Conservation (phyloP, 2,888 invertebrate genomes). For the Omphaloscelis lunosa region DNA sequence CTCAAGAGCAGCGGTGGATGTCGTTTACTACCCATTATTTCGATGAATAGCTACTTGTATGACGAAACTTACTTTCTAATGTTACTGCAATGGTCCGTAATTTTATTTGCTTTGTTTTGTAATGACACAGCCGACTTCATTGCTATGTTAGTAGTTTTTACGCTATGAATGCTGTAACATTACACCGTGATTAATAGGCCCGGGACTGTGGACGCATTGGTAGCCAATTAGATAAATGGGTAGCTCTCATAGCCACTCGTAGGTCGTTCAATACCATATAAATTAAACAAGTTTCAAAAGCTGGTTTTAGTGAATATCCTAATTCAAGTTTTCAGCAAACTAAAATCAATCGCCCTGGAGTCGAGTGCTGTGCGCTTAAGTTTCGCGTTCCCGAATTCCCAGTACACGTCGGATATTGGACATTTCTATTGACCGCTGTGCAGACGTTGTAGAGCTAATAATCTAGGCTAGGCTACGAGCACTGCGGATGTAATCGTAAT, state of each 20-base stretch:
- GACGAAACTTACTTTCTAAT: slow-evolving; percentile 87
- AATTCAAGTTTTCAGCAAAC: slow-evolving; percentile 56
- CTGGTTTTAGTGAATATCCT: slow-evolving; percentile 27
- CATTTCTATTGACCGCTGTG: slow-evolving; percentile 26
- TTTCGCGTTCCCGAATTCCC: slow-evolving; percentile 52
- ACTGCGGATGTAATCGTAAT: slow-evolving; percentile 45
- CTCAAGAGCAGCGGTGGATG: slow-evolving; percentile 72
- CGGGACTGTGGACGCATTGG: slow-evolving; percentile 22
- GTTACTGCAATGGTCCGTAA: slow-evolving; percentile 78
- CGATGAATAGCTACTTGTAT: slow-evolving; percentile 82
- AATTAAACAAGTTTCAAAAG: slow-evolving; percentile 42
- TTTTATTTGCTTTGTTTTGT: slow-evolving; percentile 77
- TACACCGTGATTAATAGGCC: slow-evolving; percentile 44
- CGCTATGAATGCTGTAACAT: slow-evolving; percentile 52
- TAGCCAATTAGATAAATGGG: slow-evolving; percentile 42
- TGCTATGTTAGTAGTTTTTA: slow-evolving; percentile 59
- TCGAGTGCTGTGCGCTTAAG: slow-evolving; percentile 42
- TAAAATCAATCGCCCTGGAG: slow-evolving; percentile 45
- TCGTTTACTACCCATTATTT: slow-evolving; percentile 76
- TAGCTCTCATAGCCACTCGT: slow-evolving; percentile 4
- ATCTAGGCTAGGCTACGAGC: slow-evolving; percentile 23
- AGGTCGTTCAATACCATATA: slow-evolving; percentile 25
- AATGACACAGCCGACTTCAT: slow-evolving; percentile 74
- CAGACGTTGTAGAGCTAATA: slow-evolving; percentile 34
- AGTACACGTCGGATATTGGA: slow-evolving; percentile 51